phyloP scores from a whole-genome alignment of 2,797 vertebrate species.

The Clarias platycephalus region DNA sequence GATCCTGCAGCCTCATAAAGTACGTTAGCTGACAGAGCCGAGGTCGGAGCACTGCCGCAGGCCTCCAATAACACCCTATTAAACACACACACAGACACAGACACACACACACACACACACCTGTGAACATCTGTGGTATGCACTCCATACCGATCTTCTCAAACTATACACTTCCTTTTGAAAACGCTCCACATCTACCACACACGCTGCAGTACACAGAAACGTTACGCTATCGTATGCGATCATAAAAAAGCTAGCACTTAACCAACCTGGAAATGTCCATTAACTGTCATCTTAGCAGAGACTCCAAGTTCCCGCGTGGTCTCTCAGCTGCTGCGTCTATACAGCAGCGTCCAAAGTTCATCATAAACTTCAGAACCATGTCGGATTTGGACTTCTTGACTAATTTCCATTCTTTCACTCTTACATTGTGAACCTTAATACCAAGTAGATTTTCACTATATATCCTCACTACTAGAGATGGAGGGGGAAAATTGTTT shows the following conservation, averaged over 20 bases:
- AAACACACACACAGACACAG: slow-evolving; percentile 26
- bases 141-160: slow-evolving; percentile 8
- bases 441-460: background rate
- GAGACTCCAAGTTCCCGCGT: background rate
- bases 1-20: slow-evolving; percentile 40
- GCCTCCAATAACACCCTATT: slow-evolving; percentile 31
- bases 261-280: background rate
- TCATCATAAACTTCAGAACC: background rate
- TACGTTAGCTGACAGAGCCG: slow-evolving; percentile 42
- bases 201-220: background rate
- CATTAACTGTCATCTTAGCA: slow-evolving; percentile 13
- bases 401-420: background rate
- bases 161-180: background rate
- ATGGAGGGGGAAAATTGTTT: too few relatives aligned
- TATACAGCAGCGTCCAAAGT: too few relatives aligned
- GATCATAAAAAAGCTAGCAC: background rate
- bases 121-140: slow-evolving; percentile 17
- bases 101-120: slow-evolving; percentile 8
- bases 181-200: background rate
- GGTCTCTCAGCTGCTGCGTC: slow-evolving; percentile 5
- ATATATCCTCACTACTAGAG: background rate
- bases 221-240: background rate
- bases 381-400: background rate
- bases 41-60: slow-evolving; percentile 42
- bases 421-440: background rate